phyloP scores from a whole-genome alignment of 2,888 invertebrate genomes.

The Timema podura region DNA sequence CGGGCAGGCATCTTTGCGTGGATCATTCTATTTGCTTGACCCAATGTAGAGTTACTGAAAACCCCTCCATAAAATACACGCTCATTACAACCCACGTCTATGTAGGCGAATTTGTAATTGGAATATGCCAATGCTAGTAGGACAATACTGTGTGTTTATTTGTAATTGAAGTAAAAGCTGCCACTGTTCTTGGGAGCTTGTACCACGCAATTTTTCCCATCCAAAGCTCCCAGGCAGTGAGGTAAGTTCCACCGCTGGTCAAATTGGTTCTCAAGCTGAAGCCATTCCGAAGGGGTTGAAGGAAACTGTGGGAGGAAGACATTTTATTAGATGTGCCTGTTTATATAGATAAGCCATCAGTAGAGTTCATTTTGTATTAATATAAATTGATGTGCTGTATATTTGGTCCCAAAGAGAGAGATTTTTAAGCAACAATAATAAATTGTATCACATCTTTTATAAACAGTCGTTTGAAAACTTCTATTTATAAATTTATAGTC shows the following conservation, averaged over 20 bases:
- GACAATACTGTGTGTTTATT: neutral
- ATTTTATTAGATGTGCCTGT: neutral
- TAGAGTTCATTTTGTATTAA: too few species aligned
- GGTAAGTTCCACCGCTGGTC: neutral
- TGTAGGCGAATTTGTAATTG: constrained; percentile 7
- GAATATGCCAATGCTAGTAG: neutral
- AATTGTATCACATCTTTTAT: too few species aligned
- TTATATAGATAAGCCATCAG: neutral
- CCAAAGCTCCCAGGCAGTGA: neutral
- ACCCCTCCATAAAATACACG: neutral
- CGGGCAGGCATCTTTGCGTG: neutral
- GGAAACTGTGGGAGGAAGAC: neutral
- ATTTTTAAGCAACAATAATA: too few species aligned
- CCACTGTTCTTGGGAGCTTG: neutral
- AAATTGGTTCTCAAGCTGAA: neutral
- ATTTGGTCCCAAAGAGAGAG: too few species aligned
- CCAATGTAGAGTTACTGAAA: neutral
- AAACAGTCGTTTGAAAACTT: too few species aligned
- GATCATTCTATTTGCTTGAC: neutral
- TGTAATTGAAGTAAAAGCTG: neutral
- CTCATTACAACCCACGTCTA: neutral
- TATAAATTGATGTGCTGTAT: too few species aligned
- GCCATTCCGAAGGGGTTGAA: neutral
- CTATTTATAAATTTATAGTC: too few species aligned
- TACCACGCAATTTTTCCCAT: neutral